A percentile compares a stretch with the other conserved stretches of the same genome.
These are phyloP conservation scores for Nineta flava DNA, from an alignment of 2,888 invertebrate genomes.

Conservation along the genomic window DNA sequence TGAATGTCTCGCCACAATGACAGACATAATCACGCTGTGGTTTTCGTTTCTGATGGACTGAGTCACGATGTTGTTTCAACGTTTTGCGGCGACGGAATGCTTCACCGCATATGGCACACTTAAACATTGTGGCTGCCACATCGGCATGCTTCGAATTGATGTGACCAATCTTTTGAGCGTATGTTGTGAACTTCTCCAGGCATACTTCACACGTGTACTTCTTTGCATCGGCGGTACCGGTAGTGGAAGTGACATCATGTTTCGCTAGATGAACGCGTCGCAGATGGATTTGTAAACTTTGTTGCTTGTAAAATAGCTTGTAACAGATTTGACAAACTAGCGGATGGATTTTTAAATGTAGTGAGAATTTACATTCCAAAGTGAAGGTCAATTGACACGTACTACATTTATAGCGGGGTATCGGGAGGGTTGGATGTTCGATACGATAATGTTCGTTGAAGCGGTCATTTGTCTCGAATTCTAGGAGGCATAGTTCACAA, in stretches of 20 bases:
- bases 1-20: conserved; percentile 65
- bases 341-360: conserved; percentile 64
- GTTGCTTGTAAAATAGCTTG: conserved; percentile 57
- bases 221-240: conserved; percentile 65
- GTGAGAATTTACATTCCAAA: conserved; percentile 49
- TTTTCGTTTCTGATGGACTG: conserved; percentile 56
- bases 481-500: conserved; percentile 1
- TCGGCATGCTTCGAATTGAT: conserved; percentile 48
- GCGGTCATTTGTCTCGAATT: conserved; percentile 16
- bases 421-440: conserved; percentile 15
- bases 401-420: conserved; percentile 30
- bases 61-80: conserved; percentile 67
- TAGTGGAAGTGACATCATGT: too few species aligned
- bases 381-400: conserved; percentile 51
- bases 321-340: conserved; percentile 70
- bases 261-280: too few species aligned
- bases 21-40: conserved; percentile 59
- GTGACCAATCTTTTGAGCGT: conserved; percentile 70
- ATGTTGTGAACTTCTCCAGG: conserved; percentile 65
- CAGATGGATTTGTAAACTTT: conserved; percentile 54
- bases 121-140: conserved; percentile 31
- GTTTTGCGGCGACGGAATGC: conserved; percentile 72
- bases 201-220: conserved; percentile 54
- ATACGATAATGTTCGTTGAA: conserved; percentile 28
- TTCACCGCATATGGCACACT: conserved; percentile 65